Evolutionary conservation across 2,797 vertebrate genomes (phyloP).

Genomic region (Natrix natrix): DNA sequence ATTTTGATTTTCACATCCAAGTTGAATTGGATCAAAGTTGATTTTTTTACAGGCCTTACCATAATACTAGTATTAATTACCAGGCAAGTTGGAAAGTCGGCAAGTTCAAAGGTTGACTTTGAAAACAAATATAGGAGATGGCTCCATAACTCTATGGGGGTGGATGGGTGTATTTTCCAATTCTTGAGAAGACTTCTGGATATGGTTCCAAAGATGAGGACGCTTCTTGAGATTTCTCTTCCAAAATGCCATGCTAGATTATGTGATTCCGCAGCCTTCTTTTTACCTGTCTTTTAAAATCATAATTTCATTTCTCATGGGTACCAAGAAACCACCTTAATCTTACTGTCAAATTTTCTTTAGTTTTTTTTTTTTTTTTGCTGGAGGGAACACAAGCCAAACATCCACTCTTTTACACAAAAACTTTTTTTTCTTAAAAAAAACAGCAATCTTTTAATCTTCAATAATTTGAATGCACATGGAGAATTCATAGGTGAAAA

Average conservation of each 20-base stretch:
- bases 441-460: conserved; percentile 74
- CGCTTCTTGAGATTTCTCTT: conserved; percentile 46
- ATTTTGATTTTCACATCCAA: background rate
- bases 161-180: background rate
- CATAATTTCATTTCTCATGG: conserved; percentile 50
- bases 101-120: background rate
- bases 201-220: background rate
- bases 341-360: conserved; percentile 56
- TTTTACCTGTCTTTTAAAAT: conserved; percentile 55
- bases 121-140: background rate
- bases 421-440: conserved; percentile 18
- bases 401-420: conserved; percentile 56
- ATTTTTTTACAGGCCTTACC: background rate
- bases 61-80: background rate
- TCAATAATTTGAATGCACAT: conserved; percentile 75
- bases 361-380: conserved; percentile 44
- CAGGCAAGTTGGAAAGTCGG: background rate
- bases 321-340: conserved; percentile 58
- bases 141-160: background rate
- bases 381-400: conserved; percentile 66
- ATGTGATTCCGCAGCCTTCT: conserved; percentile 37
- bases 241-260: conserved; percentile 57
- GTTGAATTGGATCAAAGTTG: background rate
- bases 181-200: background rate
- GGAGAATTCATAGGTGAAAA: conserved; percentile 73